Evolutionary conservation across 2,797 vertebrate species (phyloP).

Genomic region (Fringilla coelebs): DNA sequence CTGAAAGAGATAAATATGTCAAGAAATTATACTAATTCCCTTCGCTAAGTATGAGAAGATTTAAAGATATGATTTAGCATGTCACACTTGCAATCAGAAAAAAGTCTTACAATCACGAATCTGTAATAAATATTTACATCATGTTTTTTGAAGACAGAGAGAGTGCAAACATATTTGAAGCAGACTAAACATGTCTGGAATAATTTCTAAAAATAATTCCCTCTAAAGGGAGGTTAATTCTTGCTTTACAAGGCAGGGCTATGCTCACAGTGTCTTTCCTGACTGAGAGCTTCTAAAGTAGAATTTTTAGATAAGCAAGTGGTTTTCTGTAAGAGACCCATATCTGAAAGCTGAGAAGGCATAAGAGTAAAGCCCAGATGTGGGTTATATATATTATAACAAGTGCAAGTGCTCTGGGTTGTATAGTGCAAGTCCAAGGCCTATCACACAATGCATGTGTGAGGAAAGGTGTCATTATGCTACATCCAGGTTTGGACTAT

Average conservation of each 20-base stretch:
- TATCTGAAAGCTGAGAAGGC: background rate
- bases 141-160: conserved; percentile 10
- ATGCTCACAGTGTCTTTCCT: background rate
- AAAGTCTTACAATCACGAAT: background rate
- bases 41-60: conserved; percentile 29
- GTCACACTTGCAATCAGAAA: conserved; percentile 37
- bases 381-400: background rate
- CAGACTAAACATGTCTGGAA: conserved; percentile 51
- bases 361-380: background rate
- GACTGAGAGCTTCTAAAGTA: background rate
- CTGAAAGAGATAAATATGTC: conserved; percentile 45
- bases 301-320: conserved; percentile 1
- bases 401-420: background rate
- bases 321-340: background rate
- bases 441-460: background rate
- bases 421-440: background rate
- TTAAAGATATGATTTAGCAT: conserved; percentile 29
- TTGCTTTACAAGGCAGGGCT: conserved; percentile 6
- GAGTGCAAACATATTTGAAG: conserved; percentile 4
- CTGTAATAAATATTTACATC: conserved; percentile 42
- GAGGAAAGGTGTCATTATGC: background rate
- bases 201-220: conserved; percentile 53
- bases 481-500: background rate
- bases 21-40: conserved; percentile 26
- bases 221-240: conserved; percentile 18